These are phyloP conservation scores for Scleropages formosus DNA, from an alignment of 2,797 vertebrate species.

Conservation along the genomic window DNA sequence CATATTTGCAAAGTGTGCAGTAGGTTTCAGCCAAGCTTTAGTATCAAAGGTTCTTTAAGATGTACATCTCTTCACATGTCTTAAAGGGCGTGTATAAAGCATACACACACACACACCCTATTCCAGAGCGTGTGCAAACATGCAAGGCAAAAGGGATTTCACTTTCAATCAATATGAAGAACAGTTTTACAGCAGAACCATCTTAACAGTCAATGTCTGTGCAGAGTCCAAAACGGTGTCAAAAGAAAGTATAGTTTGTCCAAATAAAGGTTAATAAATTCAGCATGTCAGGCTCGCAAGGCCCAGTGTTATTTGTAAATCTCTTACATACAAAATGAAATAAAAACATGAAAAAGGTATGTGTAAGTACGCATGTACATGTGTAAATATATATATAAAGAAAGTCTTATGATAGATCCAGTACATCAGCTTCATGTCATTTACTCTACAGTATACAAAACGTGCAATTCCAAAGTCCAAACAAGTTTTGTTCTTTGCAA, in stretches of 20 bases:
- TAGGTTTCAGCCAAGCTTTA: conserved; percentile 57
- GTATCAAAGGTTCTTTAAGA: not conserved
- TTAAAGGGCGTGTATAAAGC: conserved; percentile 60
- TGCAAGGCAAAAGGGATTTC: conserved; percentile 42
- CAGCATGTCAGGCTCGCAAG: conserved; percentile 50
- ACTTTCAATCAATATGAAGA: conserved; percentile 29
- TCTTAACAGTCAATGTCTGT: conserved; percentile 69
- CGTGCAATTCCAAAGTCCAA: conserved; percentile 68
- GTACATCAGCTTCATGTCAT: conserved; percentile 65
- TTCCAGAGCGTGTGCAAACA: conserved; percentile 55
- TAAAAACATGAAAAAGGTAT: conserved; percentile 23
- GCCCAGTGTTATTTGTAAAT: conserved; percentile 48
- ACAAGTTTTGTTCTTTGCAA: conserved; percentile 55
- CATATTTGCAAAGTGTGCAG: conserved; percentile 55
- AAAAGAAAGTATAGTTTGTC: conserved; percentile 64
- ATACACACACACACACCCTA: conserved; percentile 56
- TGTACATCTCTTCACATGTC: conserved; percentile 47
- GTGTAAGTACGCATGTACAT: conserved; percentile 16
- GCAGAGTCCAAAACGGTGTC: conserved; percentile 63
- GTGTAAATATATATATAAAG: not conserved
- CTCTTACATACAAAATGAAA: conserved; percentile 54
- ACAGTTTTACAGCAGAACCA: conserved; percentile 50
- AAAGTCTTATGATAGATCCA: conserved; percentile 60
- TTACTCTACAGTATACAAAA: conserved; percentile 73
- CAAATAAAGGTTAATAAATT: conserved; percentile 58